Base-by-base conservation (phyloP, 2,888 invertebrate species). In the Zygothrica quintamaculata region DNA sequence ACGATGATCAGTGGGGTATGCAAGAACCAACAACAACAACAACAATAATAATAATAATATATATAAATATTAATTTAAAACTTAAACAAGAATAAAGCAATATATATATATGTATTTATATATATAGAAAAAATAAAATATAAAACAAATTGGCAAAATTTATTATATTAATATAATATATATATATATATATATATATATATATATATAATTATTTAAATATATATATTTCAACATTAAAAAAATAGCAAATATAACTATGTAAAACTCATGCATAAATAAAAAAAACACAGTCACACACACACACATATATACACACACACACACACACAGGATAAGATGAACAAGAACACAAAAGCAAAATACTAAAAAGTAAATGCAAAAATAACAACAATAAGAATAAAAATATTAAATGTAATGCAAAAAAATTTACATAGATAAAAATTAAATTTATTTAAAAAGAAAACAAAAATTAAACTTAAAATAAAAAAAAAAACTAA, bases 351-450 rank as follows among this genome's bases (percentile, higher is more conserved):
- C 12, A 31, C 52, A 67, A 37, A 26, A 46, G 46, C 36, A 69
- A 66, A 31, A 26, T 29, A 33, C 43, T 29, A 29, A 29, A 29
- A 29, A 5, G 2, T 29, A 29, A 29, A 29, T n/a, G n/a, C n/a
- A 29, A 1, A 42, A 36, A 7, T 29, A 42, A 25, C 42, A 51
- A 25, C 6, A 34, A 25, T 0, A 36, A 36, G 15, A 53, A 34
- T 51, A 22, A 43, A 11, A 39, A 47, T 25, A 50, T 18, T 26
- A 59, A 68, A 34, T 60, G 50, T 39, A 70, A 58, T 65, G 33
- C 61, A 65, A 77, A 43, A 72, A n/a, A 2, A 69, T 71, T 84
- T 88, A 80, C 87, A 73, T 80, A 84, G 80, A 65, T 75, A 84
- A 69, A 62, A 62, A 73, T 64, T 67, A 74, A 72, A 84, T 64